Evolutionary conservation across 2,888 invertebrate genomes (phyloP).

Genomic region (Brachylomia viminalis): DNA sequence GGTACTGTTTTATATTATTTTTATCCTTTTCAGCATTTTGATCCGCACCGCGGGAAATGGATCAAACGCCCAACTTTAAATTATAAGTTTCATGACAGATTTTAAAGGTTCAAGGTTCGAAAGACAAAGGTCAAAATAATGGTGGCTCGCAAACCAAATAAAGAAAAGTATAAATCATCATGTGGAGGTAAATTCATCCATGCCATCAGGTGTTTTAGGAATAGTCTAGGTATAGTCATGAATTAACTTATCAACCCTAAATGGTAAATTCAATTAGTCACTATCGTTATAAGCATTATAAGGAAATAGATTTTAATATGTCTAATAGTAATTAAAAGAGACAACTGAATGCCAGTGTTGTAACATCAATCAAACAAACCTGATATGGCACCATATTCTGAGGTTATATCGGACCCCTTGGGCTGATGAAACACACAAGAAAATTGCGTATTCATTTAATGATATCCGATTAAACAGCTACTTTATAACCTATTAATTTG

Average conservation of each 20-base stretch:
- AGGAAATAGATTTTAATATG: conserved; percentile 18
- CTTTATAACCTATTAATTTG: conserved; percentile 35
- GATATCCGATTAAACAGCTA: conserved; percentile 22
- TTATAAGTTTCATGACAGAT: conserved; percentile 9
- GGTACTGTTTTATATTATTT: neutral
- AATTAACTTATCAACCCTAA: neutral
- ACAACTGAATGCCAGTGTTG: conserved; percentile 35
- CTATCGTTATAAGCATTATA: neutral
- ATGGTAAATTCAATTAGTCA: neutral
- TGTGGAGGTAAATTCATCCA: neutral
- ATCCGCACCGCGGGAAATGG: neutral
- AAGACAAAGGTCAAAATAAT: conserved; percentile 15
- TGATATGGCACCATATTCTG: conserved; percentile 1
- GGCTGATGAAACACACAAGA: conserved; percentile 43
- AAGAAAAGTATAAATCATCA: neutral
- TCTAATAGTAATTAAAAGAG: conserved; percentile 5
- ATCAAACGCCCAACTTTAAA: neutral
- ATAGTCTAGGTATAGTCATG: no score
- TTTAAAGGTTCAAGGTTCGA: conserved; percentile 11
- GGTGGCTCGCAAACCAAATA: conserved; percentile 2
- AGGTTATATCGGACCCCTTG: conserved; percentile 35
- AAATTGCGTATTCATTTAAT: conserved; percentile 48
- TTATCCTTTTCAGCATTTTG: neutral
- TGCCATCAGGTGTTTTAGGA: neutral
- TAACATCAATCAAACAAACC: conserved; percentile 2